These are phyloP conservation scores for Melanostigma gelatinosum DNA, from an alignment of 2,113 vertebrate genomes.

Conservation along the genomic window DNA sequence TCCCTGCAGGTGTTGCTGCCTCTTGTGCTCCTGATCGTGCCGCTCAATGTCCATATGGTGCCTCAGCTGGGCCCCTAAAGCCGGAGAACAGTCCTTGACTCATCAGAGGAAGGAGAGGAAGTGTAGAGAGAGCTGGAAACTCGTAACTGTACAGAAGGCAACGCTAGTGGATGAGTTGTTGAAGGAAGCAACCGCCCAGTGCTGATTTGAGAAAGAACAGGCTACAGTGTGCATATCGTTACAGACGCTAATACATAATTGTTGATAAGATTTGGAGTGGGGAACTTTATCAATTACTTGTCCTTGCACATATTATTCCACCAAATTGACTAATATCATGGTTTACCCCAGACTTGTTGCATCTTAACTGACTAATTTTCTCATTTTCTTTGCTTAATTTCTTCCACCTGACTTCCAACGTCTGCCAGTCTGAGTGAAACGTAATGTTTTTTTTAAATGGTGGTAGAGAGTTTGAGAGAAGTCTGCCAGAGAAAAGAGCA, in stretches of 20 bases:
- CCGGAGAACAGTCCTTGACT: conserved; percentile 51
- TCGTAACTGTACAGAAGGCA: background rate
- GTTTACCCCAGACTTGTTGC: background rate
- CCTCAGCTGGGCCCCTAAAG: conserved; percentile 59
- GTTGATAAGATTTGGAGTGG: background rate
- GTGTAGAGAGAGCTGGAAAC: background rate
- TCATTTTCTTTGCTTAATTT: conserved; percentile 28
- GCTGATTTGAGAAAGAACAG: background rate
- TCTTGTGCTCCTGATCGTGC: conserved; percentile 55
- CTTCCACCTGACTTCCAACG: conserved; percentile 35
- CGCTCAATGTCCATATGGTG: conserved; percentile 61
- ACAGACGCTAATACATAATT: background rate
- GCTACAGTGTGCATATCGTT: background rate
- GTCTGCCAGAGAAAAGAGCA: conserved; percentile 74
- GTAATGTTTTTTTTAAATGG: conserved; percentile 50
- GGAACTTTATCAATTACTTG: background rate
- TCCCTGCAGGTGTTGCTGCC: conserved; percentile 61
- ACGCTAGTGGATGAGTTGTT: background rate
- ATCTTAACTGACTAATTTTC: conserved; percentile 23
- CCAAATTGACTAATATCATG: background rate
- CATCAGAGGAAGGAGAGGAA: conserved; percentile 13
- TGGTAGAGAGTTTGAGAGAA: conserved; percentile 36
- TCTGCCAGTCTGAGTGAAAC: conserved; percentile 22
- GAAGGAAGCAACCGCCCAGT: background rate
- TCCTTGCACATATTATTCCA: background rate